Base-by-base conservation (phyloP, 2,888 invertebrate species). In the Epinotia demarniana region DNA sequence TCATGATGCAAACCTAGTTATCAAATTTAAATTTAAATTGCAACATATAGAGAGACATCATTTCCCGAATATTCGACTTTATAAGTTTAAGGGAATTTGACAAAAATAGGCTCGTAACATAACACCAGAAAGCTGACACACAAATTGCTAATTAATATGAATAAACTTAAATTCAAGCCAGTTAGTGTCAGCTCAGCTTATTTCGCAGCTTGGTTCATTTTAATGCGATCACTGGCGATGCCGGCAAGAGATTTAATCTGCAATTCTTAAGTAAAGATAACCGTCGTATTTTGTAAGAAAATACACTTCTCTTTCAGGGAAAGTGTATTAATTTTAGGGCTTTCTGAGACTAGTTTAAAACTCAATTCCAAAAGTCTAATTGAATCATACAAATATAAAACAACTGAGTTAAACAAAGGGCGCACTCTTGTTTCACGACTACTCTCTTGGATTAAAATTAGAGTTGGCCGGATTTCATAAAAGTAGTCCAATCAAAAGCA, bases 141-240 rank as follows among this genome's bases (percentile, higher is more conserved):
- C 16, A 49, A 16, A 16, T 1, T 16, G 5, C 49, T 49, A 49
- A 49, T 16, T 16, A 49, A 33, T 67, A 11, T 19, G 1, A 55
- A 33, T 53, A 68, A 57, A 19, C 57, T 64, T 58, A 46, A 58
- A 23, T 58, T 57, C 9, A 58, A 58, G 58, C 43, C 58, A 69
- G 58, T 58, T 43, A 58, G 57, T 19, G 46, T 46, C 68, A 23
- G 16, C 23, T 58, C 43, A n/a, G 58, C 39, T 58, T 43, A 69
- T 46, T 58, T n/a, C 68, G 58, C 58, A 58, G 43, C 23, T 69
- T 69, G 16, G 16, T 58, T 43, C 57, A 6, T 67, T 67, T 68
- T 43, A 19, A 57, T 43, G 16, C 57, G 43, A 69, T 23, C 19
- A 39, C 23, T 39, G 67, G 16, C 27, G 33, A n/a, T 58, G 57